Evolutionary conservation across 2,888 invertebrate species (phyloP).

Genomic region (Prionchulus punctatus): DNA sequence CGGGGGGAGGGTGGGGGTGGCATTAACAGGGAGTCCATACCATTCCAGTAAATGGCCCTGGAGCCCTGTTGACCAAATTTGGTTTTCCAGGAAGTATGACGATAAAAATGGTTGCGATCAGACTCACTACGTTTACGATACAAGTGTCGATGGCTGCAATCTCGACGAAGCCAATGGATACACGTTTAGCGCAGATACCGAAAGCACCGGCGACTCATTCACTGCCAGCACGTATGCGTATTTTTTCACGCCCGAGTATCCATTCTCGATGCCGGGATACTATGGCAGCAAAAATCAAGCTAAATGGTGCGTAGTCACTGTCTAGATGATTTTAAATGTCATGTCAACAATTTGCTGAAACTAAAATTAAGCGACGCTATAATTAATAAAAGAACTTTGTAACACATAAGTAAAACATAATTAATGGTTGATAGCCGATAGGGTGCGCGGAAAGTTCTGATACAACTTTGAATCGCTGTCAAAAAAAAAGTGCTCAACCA

Average conservation of each 20-base stretch:
- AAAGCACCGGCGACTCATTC: slow-evolving; percentile 2
- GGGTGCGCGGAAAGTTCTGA: too few relatives aligned
- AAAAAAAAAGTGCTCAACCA: too few relatives aligned
- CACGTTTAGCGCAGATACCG: background rate
- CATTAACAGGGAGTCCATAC: background rate
- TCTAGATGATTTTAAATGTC: too few relatives aligned
- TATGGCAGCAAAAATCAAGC: background rate
- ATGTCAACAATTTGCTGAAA: too few relatives aligned
- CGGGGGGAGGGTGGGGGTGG: background rate
- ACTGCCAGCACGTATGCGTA: slow-evolving; percentile 7
- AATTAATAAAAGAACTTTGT: too few relatives aligned
- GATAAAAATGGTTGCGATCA: slow-evolving; percentile 10
- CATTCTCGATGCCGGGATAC: slow-evolving; percentile 8
- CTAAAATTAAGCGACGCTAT: too few relatives aligned
- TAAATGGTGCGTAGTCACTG: background rate
- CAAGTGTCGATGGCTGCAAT: slow-evolving; percentile 1
- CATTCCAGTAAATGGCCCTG: background rate
- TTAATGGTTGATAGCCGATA: too few relatives aligned
- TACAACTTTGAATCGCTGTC: too few relatives aligned
- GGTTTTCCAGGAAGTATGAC: slow-evolving; percentile 3
- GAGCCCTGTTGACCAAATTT: too few relatives aligned
- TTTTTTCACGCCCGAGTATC: slow-evolving; percentile 10
- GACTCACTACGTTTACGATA: background rate
- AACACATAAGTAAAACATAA: too few relatives aligned
- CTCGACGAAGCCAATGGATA: slow-evolving; percentile 11